phyloP scores from a whole-genome alignment of 2,113 vertebrate species.

The Gavialis gangeticus region DNA sequence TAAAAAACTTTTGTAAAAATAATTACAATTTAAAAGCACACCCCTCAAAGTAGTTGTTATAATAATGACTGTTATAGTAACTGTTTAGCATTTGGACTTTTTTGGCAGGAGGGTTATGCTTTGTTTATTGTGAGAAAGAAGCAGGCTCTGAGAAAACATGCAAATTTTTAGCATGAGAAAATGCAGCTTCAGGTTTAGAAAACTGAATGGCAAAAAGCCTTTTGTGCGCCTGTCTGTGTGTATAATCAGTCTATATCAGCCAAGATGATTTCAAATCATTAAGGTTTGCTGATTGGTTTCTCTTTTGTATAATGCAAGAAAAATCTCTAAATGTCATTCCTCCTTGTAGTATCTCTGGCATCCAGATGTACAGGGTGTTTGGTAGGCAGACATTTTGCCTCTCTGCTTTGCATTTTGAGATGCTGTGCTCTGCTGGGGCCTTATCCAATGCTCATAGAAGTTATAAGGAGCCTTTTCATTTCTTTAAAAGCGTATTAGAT shows the following conservation, averaged over 20 bases:
- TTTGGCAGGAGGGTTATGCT: conserved; percentile 80
- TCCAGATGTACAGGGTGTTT: background rate
- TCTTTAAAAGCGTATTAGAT: background rate
- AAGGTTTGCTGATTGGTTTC: background rate
- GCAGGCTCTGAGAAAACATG: conserved; percentile 82
- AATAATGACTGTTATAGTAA: conserved; percentile 81
- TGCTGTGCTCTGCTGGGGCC: background rate
- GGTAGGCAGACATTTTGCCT: conserved; percentile 25
- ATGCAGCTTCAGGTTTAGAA: conserved; percentile 71
- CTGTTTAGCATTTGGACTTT: conserved; percentile 82
- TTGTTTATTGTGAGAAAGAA: conserved; percentile 87
- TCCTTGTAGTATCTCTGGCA: background rate
- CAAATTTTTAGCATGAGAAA: conserved; percentile 79
- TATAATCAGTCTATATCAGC: background rate
- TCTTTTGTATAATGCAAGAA: background rate
- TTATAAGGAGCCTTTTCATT: background rate
- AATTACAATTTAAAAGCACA: conserved; percentile 79
- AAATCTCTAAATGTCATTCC: background rate
- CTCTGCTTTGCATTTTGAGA: conserved; percentile 26
- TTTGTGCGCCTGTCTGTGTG: conserved; percentile 20
- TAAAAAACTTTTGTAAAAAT: conserved; percentile 77
- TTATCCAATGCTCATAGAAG: background rate
- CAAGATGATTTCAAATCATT: conserved; percentile 23
- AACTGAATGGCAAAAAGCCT: conserved; percentile 44
- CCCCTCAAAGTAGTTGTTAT: conserved; percentile 77